Percentiles rank a stretch among this genome's conserved stretches.
These are phyloP conservation scores for Cephus rjabovi DNA, from an alignment of 2,888 invertebrate genomes.

Conservation along the genomic window DNA sequence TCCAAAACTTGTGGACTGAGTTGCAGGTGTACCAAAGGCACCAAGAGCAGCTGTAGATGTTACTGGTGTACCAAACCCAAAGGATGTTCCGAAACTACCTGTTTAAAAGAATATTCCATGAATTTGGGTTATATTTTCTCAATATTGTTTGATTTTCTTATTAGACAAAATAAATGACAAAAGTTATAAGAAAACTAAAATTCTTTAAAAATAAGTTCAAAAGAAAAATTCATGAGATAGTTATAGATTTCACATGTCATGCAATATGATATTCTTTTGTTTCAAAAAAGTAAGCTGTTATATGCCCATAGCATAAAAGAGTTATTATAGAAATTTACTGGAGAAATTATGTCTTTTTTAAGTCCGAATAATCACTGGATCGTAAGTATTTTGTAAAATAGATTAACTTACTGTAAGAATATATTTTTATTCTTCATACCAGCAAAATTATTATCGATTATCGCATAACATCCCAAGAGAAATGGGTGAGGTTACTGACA, in stretches of 20 bases:
- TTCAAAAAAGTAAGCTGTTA: background rate
- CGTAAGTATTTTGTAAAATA: conserved; percentile 17
- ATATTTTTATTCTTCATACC: background rate
- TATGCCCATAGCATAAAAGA: background rate
- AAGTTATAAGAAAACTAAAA: background rate
- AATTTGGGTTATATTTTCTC: background rate
- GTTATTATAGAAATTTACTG: background rate
- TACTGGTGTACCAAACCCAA: conserved; percentile 64
- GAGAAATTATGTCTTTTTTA: conserved; percentile 12
- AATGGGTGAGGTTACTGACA: conserved; percentile 6
- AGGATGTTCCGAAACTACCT: conserved; percentile 67
- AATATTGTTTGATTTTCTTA: background rate
- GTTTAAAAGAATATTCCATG: conserved; percentile 39
- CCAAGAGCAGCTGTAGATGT: conserved; percentile 69
- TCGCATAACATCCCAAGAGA: conserved; percentile 9
- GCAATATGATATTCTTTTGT: background rate
- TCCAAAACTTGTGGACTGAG: conserved; percentile 67
- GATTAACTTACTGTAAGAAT: conserved; percentile 2
- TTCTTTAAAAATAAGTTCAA: background rate
- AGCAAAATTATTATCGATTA: conserved; percentile 16
- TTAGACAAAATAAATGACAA: background rate
- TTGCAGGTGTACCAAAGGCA: conserved; percentile 65
- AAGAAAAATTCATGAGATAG: background rate
- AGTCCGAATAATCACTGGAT: conserved; percentile 18
- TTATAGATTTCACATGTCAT: background rate